phyloP scores from a whole-genome alignment of 2,888 invertebrate genomes.

The Melanargia galathea region DNA sequence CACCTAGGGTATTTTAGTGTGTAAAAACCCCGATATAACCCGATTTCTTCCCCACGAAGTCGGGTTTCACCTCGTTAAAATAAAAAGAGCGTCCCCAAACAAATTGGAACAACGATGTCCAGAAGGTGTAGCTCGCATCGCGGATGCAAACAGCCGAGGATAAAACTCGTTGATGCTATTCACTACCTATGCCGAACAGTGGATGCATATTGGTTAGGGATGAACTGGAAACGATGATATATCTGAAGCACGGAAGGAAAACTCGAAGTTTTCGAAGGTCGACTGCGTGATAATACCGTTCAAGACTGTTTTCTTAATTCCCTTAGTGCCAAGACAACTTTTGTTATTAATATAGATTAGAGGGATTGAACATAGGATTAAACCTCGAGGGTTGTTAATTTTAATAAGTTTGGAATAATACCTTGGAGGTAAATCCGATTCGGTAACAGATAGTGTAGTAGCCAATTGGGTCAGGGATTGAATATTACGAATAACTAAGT shows the following conservation, averaged over 20 bases:
- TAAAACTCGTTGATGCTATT: too few relatives aligned
- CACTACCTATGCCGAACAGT: too few relatives aligned
- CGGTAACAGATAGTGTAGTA: neutral
- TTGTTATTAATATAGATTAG: slow-evolving; percentile 22
- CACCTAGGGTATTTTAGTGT: too few relatives aligned
- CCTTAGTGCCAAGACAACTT: slow-evolving; percentile 27
- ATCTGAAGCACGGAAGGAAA: neutral
- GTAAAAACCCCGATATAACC: too few relatives aligned
- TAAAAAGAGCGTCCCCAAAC: too few relatives aligned
- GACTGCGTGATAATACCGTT: neutral
- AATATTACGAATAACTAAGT: too few relatives aligned
- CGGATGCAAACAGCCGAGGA: too few relatives aligned
- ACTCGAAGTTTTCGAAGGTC: neutral
- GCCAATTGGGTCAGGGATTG: neutral
- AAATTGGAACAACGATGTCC: too few relatives aligned
- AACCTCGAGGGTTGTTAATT: slow-evolving; percentile 9
- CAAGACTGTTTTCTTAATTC: slow-evolving; percentile 32
- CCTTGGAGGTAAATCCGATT: neutral
- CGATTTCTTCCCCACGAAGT: too few relatives aligned
- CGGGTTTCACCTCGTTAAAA: too few relatives aligned
- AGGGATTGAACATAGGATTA: slow-evolving; percentile 11
- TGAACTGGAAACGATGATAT: neutral
- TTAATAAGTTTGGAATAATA: slow-evolving; percentile 9
- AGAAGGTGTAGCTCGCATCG: too few relatives aligned
- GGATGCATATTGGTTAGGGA: too few relatives aligned